Conservation (phyloP, 2,888 invertebrate genomes). For the Tortrix viridana region DNA sequence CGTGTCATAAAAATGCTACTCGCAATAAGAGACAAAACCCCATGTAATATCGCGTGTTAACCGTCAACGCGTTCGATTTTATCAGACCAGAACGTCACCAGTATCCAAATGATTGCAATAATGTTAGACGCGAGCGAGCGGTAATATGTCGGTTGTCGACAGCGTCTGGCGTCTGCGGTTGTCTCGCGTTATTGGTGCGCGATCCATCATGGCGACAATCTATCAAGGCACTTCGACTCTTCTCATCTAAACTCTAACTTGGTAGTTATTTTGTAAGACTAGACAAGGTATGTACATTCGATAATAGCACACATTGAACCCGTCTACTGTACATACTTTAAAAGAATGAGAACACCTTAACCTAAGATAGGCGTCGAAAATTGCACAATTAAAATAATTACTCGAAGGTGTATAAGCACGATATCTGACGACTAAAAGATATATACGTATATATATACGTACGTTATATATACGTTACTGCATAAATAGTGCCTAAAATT, state of each 20-base stretch:
- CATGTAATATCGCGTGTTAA: background rate
- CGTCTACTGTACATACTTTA: too few species aligned
- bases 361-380: too few species aligned
- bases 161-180: slow-evolving; percentile 61
- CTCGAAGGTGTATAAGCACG: too few species aligned
- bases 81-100: slow-evolving; percentile 28
- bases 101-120: slow-evolving; percentile 32
- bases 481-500: too few species aligned
- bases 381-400: too few species aligned
- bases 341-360: too few species aligned
- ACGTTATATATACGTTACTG: too few species aligned
- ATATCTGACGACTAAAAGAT: too few species aligned
- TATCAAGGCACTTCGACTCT: slow-evolving; percentile 55
- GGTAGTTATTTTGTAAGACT: background rate
- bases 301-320: too few species aligned
- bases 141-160: slow-evolving; percentile 46
- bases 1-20: too few species aligned
- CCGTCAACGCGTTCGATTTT: slow-evolving; percentile 12
- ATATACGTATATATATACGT: too few species aligned
- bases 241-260: slow-evolving; percentile 12
- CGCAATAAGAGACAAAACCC: background rate
- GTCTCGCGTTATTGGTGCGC: slow-evolving; percentile 54
- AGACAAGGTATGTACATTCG: background rate
- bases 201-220: slow-evolving; percentile 72
- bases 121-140: slow-evolving; percentile 40